Conservation (phyloP, 2,797 vertebrate species). For the Pygocentrus nattereri region DNA sequence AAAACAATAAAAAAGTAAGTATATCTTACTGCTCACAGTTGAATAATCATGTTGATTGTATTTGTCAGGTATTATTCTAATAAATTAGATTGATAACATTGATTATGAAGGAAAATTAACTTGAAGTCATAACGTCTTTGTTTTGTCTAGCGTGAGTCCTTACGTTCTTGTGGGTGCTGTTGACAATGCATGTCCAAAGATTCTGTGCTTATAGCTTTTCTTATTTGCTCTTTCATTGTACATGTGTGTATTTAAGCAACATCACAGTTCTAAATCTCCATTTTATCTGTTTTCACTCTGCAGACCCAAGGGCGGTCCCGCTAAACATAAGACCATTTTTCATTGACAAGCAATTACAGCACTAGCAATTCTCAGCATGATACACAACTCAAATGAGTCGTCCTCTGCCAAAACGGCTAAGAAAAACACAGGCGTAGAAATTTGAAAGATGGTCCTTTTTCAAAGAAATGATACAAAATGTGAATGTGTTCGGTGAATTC, state of each 20-base stretch:
- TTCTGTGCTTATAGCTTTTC: neutral
- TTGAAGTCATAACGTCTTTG: neutral
- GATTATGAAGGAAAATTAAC: neutral
- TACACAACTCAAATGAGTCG: constrained; percentile 24
- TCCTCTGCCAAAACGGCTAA: constrained; percentile 24
- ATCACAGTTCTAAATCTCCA: neutral
- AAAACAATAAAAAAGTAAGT: neutral
- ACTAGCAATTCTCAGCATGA: constrained; percentile 29
- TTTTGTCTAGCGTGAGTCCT: neutral
- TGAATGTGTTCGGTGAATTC: constrained; percentile 22
- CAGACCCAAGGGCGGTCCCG: constrained; percentile 15
- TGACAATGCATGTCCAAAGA: neutral
- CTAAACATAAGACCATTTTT: constrained; percentile 47
- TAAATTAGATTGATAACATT: neutral
- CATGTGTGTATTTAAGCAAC: neutral
- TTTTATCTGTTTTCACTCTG: neutral
- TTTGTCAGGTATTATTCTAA: neutral
- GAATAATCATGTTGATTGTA: neutral
- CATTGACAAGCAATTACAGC: constrained; percentile 55
- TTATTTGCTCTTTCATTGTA: neutral
- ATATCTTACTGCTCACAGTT: neutral
- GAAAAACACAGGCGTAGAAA: constrained; percentile 17
- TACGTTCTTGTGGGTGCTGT: neutral
- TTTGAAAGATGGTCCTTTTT: constrained; percentile 27
- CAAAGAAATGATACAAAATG: constrained; percentile 32